A percentile compares a stretch with the other conserved stretches of the same genome.
These are phyloP conservation scores for Rutilus rutilus DNA, from an alignment of 2,113 vertebrate species.

Conservation along the genomic window DNA sequence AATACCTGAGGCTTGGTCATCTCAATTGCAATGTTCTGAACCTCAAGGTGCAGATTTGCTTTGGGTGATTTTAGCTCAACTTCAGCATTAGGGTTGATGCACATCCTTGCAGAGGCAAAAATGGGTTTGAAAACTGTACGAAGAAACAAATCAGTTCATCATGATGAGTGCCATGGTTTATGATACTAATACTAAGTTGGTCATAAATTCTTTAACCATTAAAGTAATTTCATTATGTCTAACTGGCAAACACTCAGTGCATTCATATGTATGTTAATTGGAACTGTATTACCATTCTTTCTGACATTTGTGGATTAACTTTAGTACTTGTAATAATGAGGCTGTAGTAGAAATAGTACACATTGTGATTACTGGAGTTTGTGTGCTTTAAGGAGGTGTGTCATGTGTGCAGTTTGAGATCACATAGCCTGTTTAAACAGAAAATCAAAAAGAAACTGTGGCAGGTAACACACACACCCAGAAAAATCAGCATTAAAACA, in stretches of 20 bases:
- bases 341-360: neutral
- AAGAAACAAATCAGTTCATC: conserved; percentile 35
- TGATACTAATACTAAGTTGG: neutral
- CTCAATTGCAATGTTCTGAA: conserved; percentile 92
- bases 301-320: neutral
- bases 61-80: conserved; percentile 87
- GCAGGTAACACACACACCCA: conserved; percentile 2
- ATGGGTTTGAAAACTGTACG: conserved; percentile 90
- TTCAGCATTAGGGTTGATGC: conserved; percentile 90
- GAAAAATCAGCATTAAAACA: conserved; percentile 23
- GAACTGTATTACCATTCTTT: neutral
- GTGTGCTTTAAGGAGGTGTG: neutral
- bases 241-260: neutral
- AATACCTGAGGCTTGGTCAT: conserved; percentile 89
- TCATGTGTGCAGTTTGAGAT: neutral
- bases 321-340: neutral
- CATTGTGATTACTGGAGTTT: neutral
- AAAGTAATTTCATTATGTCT: neutral
- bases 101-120: conserved; percentile 91
- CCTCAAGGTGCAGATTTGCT: conserved; percentile 84
- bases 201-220: neutral
- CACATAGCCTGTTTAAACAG: neutral
- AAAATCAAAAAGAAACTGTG: neutral
- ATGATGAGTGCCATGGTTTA: neutral
- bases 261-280: neutral